Evolutionary conservation across 2,797 vertebrate species (phyloP), one percentile per base, ranked within the genome.

Genomic region (Phataginus tricuspis): DNA sequence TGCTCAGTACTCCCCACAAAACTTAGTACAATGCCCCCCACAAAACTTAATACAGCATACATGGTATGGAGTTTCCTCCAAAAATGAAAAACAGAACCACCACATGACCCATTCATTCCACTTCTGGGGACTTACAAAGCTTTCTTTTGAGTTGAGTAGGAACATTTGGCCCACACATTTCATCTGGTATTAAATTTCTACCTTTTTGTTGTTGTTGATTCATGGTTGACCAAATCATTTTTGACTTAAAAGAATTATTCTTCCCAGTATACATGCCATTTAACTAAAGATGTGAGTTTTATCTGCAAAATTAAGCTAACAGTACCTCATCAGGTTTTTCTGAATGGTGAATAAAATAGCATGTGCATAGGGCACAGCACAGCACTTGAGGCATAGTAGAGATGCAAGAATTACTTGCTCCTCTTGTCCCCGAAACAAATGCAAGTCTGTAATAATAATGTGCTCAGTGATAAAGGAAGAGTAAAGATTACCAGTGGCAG

Each of bases 401-500:
- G 14, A 14, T 87, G 29, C 14, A 79, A 61, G 42, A 61, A 63
- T 79, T 25, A 27, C 31, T 79, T 68, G 16, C 10, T 18, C 9
- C 5, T 59, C 21, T 18, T n/a, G 39, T 10, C 29, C 18, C 18
- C 16, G 15, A 59, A 86, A 74, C 18, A 90, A 68, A 68, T 8
- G 16, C 45, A 90, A 45, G 7, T 97, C 96, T 86, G 29, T 69
- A 88, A 95, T 82, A 95, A 94, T 97, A 94, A 49, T 92, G 12
- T 84, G 94, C 96, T 95, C 78, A 86, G 82, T 4, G 80, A 15
- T 37, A 66, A 61, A 94, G 74, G 80, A 42, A 63, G 72, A 95
- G 93, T 61, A 96, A 97, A 88, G 94, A 63, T 69, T 88, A 86
- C 13, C 97, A 85, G 95, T 59, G 91, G 95, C 85, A 98, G 85